Percentiles rank a stretch among this genome's conserved stretches.
Evolutionary conservation across 2,888 invertebrate species (phyloP).

Genomic region (Hemistola chrysoprasaria): DNA sequence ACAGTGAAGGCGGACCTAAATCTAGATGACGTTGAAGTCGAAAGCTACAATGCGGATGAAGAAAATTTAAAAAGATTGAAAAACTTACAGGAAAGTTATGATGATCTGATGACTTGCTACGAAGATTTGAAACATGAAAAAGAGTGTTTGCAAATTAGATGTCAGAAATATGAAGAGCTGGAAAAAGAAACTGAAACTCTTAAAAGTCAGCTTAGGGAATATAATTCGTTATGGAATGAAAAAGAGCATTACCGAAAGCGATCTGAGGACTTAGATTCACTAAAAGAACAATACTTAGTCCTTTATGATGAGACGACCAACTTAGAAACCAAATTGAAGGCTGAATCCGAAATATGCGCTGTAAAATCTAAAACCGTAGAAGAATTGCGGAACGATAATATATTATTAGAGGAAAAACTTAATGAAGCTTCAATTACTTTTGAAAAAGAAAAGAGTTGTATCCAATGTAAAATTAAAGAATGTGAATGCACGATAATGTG

Average conservation of each 20-base stretch:
- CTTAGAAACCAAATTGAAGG: conserved; percentile 63
- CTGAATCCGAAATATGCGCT: conserved; percentile 65
- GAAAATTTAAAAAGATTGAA: conserved; percentile 65
- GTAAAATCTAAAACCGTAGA: conserved; percentile 57
- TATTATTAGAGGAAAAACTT: conserved; percentile 56
- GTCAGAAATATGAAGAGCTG: conserved; percentile 55
- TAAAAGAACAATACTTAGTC: conserved; percentile 66
- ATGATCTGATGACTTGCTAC: conserved; percentile 62
- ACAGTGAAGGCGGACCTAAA: conserved; percentile 35
- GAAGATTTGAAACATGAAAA: conserved; percentile 66
- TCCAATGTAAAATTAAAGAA: conserved; percentile 76
- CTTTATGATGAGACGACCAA: conserved; percentile 63
- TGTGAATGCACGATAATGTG: conserved; percentile 79
- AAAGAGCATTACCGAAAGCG: conserved; percentile 67
- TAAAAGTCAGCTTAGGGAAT: conserved; percentile 56
- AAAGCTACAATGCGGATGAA: conserved; percentile 50
- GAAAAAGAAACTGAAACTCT: conserved; percentile 58
- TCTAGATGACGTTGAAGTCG: conserved; percentile 35
- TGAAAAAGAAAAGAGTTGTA: conserved; percentile 73
- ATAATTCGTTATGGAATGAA: conserved; percentile 65
- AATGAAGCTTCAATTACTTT: conserved; percentile 51
- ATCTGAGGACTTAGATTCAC: conserved; percentile 58
- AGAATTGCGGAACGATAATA: conserved; percentile 56
- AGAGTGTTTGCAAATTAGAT: conserved; percentile 49
- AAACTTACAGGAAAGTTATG: conserved; percentile 61